Conservation (phyloP, 2,888 invertebrate species). For the Eurois occulta region DNA sequence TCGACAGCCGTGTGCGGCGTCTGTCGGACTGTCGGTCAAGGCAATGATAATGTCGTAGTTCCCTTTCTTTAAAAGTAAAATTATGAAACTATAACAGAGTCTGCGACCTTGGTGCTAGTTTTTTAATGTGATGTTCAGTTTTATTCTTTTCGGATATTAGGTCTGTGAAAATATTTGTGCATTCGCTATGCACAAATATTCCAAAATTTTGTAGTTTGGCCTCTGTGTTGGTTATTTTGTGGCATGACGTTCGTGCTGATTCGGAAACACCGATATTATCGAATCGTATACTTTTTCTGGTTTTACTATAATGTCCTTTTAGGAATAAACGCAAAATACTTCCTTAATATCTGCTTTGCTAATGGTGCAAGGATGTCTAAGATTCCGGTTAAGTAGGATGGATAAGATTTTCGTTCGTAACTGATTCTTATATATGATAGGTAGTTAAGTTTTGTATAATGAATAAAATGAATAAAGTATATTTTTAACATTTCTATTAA, state of each 20-base stretch:
- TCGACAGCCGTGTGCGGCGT: slow-evolving; percentile 35
- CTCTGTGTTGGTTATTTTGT: not conserved
- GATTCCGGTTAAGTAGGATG: not conserved
- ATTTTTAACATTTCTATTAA: not conserved
- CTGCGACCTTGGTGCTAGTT: slow-evolving; percentile 12
- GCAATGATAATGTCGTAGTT: slow-evolving; percentile 39
- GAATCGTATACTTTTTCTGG: not conserved
- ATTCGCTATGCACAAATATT: too few relatives aligned
- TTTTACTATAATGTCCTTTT: not conserved
- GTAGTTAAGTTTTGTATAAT: not conserved
- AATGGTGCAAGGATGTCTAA: not conserved
- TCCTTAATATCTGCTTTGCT: not conserved
- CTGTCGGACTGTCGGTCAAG: slow-evolving; percentile 64
- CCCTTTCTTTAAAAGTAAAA: slow-evolving; percentile 12
- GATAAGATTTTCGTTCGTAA: not conserved
- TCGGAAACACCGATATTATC: not conserved
- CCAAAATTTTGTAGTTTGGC: not conserved
- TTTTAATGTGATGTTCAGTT: not conserved
- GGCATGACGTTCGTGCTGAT: not conserved
- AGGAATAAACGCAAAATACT: not conserved
- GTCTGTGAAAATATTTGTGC: not conserved
- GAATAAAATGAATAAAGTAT: not conserved
- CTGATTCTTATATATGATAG: not conserved
- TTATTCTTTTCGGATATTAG: too few relatives aligned
- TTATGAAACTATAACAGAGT: slow-evolving; percentile 2